phyloP scores from a whole-genome alignment of 2,113 vertebrate species.

The Pseudois nayaur region DNA sequence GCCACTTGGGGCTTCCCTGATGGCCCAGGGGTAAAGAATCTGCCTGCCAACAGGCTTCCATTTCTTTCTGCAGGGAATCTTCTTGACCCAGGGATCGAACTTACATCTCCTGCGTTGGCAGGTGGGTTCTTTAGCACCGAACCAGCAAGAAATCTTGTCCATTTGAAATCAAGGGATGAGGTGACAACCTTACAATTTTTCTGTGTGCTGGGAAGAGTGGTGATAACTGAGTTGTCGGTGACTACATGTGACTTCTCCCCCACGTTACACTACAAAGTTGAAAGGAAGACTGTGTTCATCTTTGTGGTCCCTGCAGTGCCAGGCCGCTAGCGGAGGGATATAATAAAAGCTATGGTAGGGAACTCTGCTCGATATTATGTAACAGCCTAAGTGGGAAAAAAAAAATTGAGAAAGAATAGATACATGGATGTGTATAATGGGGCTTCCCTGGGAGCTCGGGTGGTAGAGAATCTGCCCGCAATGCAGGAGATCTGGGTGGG shows the following conservation, averaged over 20 bases:
- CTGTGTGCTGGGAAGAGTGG: fast-evolving
- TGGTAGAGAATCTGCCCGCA: background rate
- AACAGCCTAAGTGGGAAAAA: background rate
- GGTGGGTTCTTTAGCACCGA: background rate
- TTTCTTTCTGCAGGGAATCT: background rate
- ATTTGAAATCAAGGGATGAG: background rate
- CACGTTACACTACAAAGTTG: fast-evolving
- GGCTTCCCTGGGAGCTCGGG: background rate
- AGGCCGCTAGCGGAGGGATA: fast-evolving
- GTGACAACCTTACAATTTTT: fast-evolving
- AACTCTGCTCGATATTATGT: background rate
- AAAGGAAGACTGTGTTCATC: too few species aligned
- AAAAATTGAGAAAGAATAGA: background rate
- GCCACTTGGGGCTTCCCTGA: background rate
- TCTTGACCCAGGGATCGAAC: background rate
- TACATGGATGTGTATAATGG: background rate
- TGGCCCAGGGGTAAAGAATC: background rate
- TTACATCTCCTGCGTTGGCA: background rate
- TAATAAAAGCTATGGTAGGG: fast-evolving
- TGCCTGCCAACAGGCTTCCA: fast-evolving
- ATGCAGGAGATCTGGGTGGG: background rate
- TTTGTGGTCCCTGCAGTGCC: too few species aligned
- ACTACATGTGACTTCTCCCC: background rate
- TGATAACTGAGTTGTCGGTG: too few species aligned
- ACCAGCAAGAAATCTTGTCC: background rate